Conservation (phyloP, 2,797 vertebrate genomes). For the Manis javanica region DNA sequence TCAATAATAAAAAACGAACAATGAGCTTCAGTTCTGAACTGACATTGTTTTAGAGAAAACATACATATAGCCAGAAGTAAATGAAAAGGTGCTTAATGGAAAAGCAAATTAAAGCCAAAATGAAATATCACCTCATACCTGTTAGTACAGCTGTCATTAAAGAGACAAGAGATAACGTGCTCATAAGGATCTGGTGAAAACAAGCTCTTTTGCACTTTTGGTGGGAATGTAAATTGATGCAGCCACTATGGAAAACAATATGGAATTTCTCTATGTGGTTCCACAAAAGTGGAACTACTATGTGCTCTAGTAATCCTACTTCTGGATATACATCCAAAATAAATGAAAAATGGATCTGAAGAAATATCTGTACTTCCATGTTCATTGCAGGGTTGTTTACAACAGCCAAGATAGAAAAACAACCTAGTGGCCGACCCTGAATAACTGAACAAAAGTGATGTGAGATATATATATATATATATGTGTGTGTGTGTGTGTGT, state of each 20-base stretch:
- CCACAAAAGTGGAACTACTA: not conserved
- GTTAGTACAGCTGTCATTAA: not conserved
- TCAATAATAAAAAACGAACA: not conserved
- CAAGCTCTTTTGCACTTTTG: not conserved
- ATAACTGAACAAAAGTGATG: not conserved
- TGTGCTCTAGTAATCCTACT: not conserved
- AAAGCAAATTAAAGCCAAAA: not conserved
- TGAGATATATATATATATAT: not conserved
- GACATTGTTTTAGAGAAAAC: not conserved
- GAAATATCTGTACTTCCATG: not conserved
- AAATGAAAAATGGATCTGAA: not conserved
- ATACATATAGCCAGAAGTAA: not conserved
- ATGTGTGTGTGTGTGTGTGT: too few relatives aligned
- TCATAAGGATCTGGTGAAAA: not conserved
- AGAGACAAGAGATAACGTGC: not conserved
- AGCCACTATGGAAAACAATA: not conserved
- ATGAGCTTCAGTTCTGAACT: not conserved
- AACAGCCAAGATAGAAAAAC: not conserved
- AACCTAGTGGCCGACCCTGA: not conserved
- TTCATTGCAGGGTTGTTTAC: not conserved
- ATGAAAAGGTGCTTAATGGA: not conserved
- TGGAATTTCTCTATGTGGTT: not conserved
- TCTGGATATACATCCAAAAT: not conserved
- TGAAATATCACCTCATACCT: not conserved
- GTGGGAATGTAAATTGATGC: not conserved